These are phyloP conservation scores for Aplodontia rufa DNA, from an alignment of 2,113 vertebrate species.

Conservation along the genomic window DNA sequence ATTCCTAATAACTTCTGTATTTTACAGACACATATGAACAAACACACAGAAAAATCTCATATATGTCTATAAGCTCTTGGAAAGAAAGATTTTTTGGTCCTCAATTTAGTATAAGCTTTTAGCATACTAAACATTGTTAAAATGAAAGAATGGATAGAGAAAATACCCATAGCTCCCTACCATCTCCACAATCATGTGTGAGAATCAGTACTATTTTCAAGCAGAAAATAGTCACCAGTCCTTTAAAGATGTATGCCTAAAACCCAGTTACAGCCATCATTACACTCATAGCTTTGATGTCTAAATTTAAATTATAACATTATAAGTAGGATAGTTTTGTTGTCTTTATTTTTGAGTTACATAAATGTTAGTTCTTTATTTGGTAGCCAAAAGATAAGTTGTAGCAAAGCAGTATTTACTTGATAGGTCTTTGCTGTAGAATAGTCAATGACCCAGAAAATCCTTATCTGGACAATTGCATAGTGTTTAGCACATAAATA, in stretches of 20 bases:
- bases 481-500: background rate
- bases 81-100: background rate
- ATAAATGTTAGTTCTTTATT: background rate
- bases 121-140: background rate
- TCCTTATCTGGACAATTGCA: background rate
- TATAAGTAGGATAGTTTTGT: background rate
- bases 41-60: background rate
- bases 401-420: background rate
- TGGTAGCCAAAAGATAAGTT: background rate
- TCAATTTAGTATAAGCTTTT: background rate
- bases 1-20: background rate
- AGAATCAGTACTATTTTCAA: background rate
- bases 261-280: background rate
- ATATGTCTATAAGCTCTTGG: background rate
- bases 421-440: background rate
- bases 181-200: background rate
- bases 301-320: background rate
- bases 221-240: background rate
- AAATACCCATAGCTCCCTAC: background rate
- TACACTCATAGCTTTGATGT: background rate
- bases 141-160: background rate
- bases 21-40: background rate
- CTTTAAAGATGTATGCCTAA: no score
- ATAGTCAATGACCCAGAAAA: background rate
- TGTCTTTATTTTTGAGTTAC: background rate